A percentile compares a stretch with the other conserved stretches of the same genome.
phyloP scores from a whole-genome alignment of 2,888 invertebrate genomes.

The Orthosia gothica region DNA sequence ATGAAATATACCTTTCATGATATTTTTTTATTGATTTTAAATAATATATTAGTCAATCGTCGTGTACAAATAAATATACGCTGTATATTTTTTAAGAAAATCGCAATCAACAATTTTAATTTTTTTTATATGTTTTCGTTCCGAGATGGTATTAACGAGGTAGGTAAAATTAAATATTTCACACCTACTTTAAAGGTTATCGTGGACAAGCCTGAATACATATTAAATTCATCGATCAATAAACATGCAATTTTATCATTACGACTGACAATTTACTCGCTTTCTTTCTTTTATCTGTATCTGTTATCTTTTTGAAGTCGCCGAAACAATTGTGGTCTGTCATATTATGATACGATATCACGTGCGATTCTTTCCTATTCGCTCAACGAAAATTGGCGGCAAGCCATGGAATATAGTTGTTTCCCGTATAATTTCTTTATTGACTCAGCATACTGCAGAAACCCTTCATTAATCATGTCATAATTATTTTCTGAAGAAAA shows the following conservation, averaged over 20 bases:
- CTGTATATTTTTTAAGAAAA: too few species aligned
- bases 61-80: too few species aligned
- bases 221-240: constrained; percentile 22
- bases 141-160: background rate
- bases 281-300: background rate
- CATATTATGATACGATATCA: constrained; percentile 5
- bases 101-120: background rate
- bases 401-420: constrained; percentile 29
- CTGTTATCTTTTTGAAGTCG: background rate
- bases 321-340: background rate
- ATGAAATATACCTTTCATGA: too few species aligned
- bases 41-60: too few species aligned
- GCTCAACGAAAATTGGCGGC: constrained; percentile 20
- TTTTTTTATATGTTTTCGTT: too few species aligned
- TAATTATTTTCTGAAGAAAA: constrained; percentile 22
- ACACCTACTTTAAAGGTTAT: background rate
- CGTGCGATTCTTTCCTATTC: background rate
- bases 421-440: constrained; percentile 21
- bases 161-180: background rate
- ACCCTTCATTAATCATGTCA: constrained; percentile 55
- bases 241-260: constrained; percentile 34
- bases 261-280: constrained; percentile 12
- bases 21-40: too few species aligned
- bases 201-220: background rate
- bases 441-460: constrained; percentile 6